Evolutionary conservation across 2,797 vertebrate genomes (phyloP).

Genomic region (Gymnoscopelus microlampas): DNA sequence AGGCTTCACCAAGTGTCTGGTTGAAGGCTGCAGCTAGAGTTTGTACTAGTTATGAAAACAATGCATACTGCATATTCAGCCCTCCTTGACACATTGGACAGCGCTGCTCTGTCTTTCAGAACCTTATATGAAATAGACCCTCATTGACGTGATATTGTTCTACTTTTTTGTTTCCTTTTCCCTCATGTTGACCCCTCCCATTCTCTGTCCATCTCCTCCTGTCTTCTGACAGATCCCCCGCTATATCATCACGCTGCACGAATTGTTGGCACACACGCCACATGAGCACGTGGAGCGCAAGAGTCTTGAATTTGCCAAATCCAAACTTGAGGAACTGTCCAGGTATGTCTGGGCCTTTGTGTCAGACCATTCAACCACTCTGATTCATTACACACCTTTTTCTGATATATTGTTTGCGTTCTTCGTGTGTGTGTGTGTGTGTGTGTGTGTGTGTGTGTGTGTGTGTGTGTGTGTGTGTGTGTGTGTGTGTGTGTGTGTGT

Average conservation of each 20-base stretch:
- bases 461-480: conserved; percentile 8
- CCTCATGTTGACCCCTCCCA: not conserved
- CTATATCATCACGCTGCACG: conserved; percentile 98
- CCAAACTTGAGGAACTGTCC: conserved; percentile 96
- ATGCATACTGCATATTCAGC: not conserved
- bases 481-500: not conserved
- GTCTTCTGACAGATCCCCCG: conserved; percentile 89
- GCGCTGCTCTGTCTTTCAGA: not conserved
- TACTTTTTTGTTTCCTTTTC: not conserved
- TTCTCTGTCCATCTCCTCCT: not conserved
- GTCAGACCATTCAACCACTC: not conserved
- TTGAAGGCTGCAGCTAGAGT: not conserved
- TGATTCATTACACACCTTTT: not conserved
- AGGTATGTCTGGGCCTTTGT: conserved; percentile 76
- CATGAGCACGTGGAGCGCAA: conserved; percentile 98
- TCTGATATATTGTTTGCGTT: too few species aligned
- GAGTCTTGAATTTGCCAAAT: conserved; percentile 98
- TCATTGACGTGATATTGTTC: not conserved
- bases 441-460: conserved; percentile 8
- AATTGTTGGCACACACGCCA: conserved; percentile 96
- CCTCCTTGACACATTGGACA: not conserved
- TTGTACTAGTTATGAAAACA: too few species aligned
- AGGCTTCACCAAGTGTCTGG: too few species aligned
- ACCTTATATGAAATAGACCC: too few species aligned
- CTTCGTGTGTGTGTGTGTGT: conserved; percentile 1